These are phyloP conservation scores for Chaetogeoica ovagalla DNA, from an alignment of 2,888 invertebrate species.

Conservation along the genomic window DNA sequence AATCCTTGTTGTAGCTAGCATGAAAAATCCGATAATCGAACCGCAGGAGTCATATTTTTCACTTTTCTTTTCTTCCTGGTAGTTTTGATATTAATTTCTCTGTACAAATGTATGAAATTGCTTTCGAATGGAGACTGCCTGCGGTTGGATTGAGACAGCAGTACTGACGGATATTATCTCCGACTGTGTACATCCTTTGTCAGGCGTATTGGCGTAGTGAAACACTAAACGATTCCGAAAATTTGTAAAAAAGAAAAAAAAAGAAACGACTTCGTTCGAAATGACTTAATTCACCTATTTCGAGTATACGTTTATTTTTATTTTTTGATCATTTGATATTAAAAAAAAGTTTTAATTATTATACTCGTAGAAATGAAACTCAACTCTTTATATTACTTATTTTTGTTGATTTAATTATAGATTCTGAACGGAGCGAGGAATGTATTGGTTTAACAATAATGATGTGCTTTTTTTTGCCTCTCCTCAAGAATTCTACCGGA, in stretches of 20 bases:
- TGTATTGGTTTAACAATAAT: no score
- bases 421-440: no score
- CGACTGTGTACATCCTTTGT: constrained; percentile 24
- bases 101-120: neutral
- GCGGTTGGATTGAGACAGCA: constrained; percentile 18
- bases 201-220: neutral
- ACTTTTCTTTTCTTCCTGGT: neutral
- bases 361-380: no score
- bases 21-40: constrained; percentile 37
- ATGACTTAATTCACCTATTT: no score
- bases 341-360: no score
- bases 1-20: constrained; percentile 10
- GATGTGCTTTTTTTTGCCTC: no score
- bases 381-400: no score
- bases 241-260: constrained; percentile 12
- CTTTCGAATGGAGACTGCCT: constrained; percentile 41
- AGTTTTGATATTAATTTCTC: constrained; percentile 30
- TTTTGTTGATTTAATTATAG: no score
- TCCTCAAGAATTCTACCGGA: no score
- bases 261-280: neutral
- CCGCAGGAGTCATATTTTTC: constrained; percentile 28
- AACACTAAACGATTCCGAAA: constrained; percentile 24
- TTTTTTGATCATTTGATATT: no score
- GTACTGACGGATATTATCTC: constrained; percentile 27
- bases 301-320: no score